Percentiles rank a stretch among this genome's conserved stretches.
These are phyloP conservation scores for Panopea generosa DNA, from an alignment of 2,888 invertebrate species.

Conservation along the genomic window DNA sequence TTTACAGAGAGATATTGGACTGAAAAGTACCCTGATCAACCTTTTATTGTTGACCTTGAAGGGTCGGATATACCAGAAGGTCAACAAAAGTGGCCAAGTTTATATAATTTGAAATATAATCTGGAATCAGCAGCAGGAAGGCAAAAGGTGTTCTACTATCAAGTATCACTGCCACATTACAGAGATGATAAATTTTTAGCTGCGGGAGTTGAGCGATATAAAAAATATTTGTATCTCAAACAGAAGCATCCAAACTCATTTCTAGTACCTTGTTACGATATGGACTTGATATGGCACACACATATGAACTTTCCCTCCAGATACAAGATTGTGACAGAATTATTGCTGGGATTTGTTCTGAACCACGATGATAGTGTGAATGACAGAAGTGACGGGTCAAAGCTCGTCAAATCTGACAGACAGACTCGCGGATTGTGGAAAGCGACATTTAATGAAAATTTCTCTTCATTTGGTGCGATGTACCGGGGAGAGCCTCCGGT, in stretches of 20 bases:
- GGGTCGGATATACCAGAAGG: constrained; percentile 23
- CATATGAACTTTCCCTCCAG: constrained; percentile 84
- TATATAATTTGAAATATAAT: constrained; percentile 81
- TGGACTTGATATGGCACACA: constrained; percentile 86
- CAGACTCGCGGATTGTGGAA: constrained; percentile 85
- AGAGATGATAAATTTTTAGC: constrained; percentile 84
- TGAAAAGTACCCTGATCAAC: constrained; percentile 70
- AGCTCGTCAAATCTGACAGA: constrained; percentile 84
- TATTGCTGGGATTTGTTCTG: constrained; percentile 78
- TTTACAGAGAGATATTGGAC: constrained; percentile 69
- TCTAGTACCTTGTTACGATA: constrained; percentile 86
- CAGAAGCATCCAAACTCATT: constrained; percentile 84
- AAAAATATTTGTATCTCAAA: constrained; percentile 85
- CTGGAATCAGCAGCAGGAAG: constrained; percentile 84
- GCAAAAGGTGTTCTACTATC: constrained; percentile 86
- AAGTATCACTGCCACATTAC: constrained; percentile 86
- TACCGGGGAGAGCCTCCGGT: constrained; percentile 85
- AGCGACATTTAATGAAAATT: constrained; percentile 83
- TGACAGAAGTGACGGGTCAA: constrained; percentile 85
- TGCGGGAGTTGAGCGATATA: constrained; percentile 83
- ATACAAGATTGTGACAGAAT: constrained; percentile 76
- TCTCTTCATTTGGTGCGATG: constrained; percentile 85
- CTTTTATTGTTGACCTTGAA: constrained; percentile 68
- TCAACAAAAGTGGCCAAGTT: constrained; percentile 16
- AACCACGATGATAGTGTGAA: constrained; percentile 86